phyloP scores from a whole-genome alignment of 2,113 vertebrate species.

The Ardeotis arabs region DNA sequence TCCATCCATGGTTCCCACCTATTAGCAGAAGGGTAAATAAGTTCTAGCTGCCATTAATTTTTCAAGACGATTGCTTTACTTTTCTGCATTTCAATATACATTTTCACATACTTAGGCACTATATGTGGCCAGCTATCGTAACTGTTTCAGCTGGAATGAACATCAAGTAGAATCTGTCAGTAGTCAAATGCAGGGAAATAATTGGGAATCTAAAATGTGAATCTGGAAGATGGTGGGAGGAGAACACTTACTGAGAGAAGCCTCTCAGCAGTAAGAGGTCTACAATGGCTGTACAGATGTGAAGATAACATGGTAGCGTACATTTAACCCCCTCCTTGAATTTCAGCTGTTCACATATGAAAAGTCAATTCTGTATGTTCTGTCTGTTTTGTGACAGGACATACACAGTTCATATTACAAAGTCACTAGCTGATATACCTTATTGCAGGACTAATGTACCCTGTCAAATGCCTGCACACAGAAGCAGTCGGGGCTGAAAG shows the following conservation, averaged over 20 bases:
- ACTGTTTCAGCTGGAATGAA: slow-evolving; percentile 74
- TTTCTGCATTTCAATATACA: slow-evolving; percentile 70
- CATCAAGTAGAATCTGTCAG: slow-evolving; percentile 62
- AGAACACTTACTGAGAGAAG: background rate
- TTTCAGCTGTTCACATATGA: background rate
- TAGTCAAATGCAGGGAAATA: background rate
- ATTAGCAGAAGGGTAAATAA: slow-evolving; percentile 60
- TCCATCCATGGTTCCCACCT: slow-evolving; percentile 24
- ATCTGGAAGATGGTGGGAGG: background rate
- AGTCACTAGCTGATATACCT: background rate
- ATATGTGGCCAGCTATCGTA: slow-evolving; percentile 69
- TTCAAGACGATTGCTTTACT: slow-evolving; percentile 63
- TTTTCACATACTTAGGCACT: slow-evolving; percentile 70
- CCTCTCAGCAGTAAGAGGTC: background rate
- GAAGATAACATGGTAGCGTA: background rate
- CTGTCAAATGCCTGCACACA: background rate
- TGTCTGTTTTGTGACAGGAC: background rate
- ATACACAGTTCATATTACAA: background rate
- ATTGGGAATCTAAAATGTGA: background rate
- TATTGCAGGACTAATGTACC: background rate
- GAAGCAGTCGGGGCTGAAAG: background rate
- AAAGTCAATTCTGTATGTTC: background rate
- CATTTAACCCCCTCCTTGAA: background rate
- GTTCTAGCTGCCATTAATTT: slow-evolving; percentile 69
- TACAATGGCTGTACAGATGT: background rate